Percentiles rank a stretch among this genome's conserved stretches.
phyloP scores from a whole-genome alignment of 2,113 vertebrate species.

The Gymnorhina tibicen region DNA sequence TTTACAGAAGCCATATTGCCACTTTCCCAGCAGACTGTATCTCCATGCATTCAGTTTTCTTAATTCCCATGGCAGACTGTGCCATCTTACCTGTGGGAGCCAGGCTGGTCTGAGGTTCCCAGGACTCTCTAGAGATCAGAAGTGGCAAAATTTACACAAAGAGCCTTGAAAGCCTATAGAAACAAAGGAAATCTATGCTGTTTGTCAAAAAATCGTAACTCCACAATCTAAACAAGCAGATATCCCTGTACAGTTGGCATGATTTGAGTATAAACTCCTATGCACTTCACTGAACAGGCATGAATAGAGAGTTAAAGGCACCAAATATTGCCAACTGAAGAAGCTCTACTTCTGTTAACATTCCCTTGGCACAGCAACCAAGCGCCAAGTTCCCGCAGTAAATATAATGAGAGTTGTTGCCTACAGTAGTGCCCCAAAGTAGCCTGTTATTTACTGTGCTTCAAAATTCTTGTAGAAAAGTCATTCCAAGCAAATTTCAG shows the following conservation, averaged over 20 bases:
- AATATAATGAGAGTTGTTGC: not conserved
- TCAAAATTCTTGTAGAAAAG: not conserved
- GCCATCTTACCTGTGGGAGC: not conserved
- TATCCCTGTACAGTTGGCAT: not conserved
- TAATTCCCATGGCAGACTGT: not conserved
- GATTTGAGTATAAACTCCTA: not conserved
- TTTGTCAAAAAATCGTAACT: not conserved
- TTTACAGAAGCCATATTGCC: not conserved
- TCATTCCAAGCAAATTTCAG: not conserved
- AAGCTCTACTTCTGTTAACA: not conserved
- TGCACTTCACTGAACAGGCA: not conserved
- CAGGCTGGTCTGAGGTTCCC: not conserved
- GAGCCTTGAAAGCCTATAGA: not conserved
- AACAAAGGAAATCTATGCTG: not conserved
- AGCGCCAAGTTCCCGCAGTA: not conserved
- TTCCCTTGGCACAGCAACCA: not conserved
- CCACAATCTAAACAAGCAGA: not conserved
- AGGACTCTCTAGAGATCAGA: not conserved
- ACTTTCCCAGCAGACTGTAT: not conserved
- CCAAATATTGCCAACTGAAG: not conserved
- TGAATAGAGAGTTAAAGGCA: not conserved
- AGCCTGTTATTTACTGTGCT: not conserved
- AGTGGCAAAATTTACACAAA: not conserved
- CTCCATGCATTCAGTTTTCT: not conserved
- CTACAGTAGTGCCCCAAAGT: not conserved